These are phyloP conservation scores for Conus canariensis DNA, from an alignment of 2,888 invertebrate genomes.

Conservation along the genomic window DNA sequence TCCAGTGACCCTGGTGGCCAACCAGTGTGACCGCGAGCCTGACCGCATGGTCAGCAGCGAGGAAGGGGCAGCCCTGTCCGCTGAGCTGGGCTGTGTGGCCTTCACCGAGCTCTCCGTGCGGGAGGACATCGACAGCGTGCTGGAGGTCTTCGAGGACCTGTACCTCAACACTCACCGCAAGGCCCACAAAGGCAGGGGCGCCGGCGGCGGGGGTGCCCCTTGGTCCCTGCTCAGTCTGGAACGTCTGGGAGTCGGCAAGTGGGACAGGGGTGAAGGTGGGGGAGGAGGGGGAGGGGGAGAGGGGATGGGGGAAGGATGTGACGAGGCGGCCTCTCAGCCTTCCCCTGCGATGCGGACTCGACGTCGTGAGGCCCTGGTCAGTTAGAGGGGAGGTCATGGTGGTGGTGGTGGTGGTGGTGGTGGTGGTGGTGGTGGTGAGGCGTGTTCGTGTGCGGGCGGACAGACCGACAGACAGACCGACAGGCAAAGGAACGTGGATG, in stretches of 20 bases:
- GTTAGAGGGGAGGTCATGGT: neutral
- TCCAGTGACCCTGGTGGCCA: constrained; percentile 90
- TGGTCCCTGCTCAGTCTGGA: constrained; percentile 27
- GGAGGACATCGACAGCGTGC: constrained; percentile 90
- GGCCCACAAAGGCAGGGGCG: neutral
- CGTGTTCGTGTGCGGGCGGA: neutral
- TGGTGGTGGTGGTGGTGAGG: neutral
- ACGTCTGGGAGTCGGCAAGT: neutral
- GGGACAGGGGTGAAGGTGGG: neutral
- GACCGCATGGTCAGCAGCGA: constrained; percentile 85
- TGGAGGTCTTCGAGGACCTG: constrained; percentile 81
- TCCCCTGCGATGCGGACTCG: neutral
- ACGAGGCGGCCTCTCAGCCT: too few relatives aligned
- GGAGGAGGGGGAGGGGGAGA: neutral
- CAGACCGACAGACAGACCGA: neutral
- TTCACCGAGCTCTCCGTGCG: constrained; percentile 92
- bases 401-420: neutral
- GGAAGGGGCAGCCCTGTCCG: constrained; percentile 60
- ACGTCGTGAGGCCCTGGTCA: constrained; percentile 29
- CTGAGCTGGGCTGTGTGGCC: constrained; percentile 77
- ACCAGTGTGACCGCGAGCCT: constrained; percentile 88
- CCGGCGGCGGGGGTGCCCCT: neutral
- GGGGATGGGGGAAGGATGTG: neutral
- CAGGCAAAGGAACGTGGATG: neutral
- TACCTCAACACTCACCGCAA: constrained; percentile 55